Base-by-base conservation (phyloP, 2,888 invertebrate genomes). In the Acanthosoma haemorrhoidale region DNA sequence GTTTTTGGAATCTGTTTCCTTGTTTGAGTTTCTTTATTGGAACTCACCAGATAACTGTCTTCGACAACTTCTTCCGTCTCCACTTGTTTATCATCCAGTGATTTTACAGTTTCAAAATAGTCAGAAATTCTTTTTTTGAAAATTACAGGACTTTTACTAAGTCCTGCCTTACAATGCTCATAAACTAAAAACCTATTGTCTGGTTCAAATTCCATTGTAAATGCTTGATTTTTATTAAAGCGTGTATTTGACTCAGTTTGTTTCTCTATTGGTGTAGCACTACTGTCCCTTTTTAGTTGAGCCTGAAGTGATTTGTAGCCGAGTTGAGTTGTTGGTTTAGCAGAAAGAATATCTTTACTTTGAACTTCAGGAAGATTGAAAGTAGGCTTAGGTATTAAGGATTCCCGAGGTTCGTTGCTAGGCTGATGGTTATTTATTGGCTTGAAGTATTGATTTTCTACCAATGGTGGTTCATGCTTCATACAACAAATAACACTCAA, bases 401-500 rank as follows among this genome's bases (percentile, higher is more conserved):
- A n/a, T n/a, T n/a, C n/a, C n/a, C n/a, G n/a, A n/a, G n/a, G n/a
- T n/a, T n/a, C n/a, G n/a, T n/a, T n/a, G n/a, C n/a, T n/a, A 11
- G 41, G 21, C 9, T 43, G 9, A 15, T 43, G 18, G 21, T 21
- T 18, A 25, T 51, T 51, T n/a, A 25, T 1, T 2, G 11, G 51
- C 18, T 51, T 51, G 8, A 51, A 25, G 29, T 51, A n/a, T n/a
- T n/a, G 13, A 51, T 25, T 51, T 25, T n/a, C 51, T 25, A 25
- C 3, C n/a, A 25, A n/a, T 25, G 51, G 18, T 1, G 25, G n/a
- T 25, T n/a, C 13, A n/a, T 5, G 8, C 6, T 13, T 6, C 21
- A 51, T 25, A 32, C 60, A 60, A 60, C 32, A 29, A 34, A 39
- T 43, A 13, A 64, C 64, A 31, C 11, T 43, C 6, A 64, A 43